Evolutionary conservation across 2,888 invertebrate species (phyloP).

Genomic region (Drosophila flavopinicola): DNA sequence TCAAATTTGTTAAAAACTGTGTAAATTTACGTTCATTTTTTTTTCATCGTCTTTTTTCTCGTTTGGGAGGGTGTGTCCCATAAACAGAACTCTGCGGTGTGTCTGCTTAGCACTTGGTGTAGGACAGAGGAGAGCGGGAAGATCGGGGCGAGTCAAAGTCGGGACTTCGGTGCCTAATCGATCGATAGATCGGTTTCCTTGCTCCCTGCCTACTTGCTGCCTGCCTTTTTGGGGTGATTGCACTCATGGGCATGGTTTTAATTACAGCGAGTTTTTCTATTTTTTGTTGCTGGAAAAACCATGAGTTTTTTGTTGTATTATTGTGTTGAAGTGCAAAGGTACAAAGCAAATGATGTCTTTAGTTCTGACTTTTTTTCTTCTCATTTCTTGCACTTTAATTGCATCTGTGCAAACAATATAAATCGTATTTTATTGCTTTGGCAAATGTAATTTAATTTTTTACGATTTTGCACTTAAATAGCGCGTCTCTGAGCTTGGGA

Average conservation of each 20-base stretch:
- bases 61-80: conserved; percentile 72
- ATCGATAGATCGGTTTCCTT: conserved; percentile 60
- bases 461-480: conserved; percentile 81
- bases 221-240: conserved; percentile 70
- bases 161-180: conserved; percentile 70
- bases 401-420: conserved; percentile 76
- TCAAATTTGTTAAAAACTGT: conserved; percentile 78
- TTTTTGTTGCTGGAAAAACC: conserved; percentile 48
- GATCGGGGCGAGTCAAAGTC: conserved; percentile 33
- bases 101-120: conserved; percentile 50
- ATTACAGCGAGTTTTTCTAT: conserved; percentile 49
- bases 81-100: conserved; percentile 69
- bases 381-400: conserved; percentile 62
- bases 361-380: conserved; percentile 59
- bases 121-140: conserved; percentile 2
- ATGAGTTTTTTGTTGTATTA: conserved; percentile 49
- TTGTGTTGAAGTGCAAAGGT: conserved; percentile 55
- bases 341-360: conserved; percentile 78
- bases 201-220: conserved; percentile 41
- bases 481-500: conserved; percentile 43
- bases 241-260: conserved; percentile 62
- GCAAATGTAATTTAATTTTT: conserved; percentile 78
- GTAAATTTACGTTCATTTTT: conserved; percentile 71
- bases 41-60: conserved; percentile 15
- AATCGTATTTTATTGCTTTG: conserved; percentile 70